Base-by-base conservation (phyloP, 2,888 invertebrate species). In the Polietes domitor region DNA sequence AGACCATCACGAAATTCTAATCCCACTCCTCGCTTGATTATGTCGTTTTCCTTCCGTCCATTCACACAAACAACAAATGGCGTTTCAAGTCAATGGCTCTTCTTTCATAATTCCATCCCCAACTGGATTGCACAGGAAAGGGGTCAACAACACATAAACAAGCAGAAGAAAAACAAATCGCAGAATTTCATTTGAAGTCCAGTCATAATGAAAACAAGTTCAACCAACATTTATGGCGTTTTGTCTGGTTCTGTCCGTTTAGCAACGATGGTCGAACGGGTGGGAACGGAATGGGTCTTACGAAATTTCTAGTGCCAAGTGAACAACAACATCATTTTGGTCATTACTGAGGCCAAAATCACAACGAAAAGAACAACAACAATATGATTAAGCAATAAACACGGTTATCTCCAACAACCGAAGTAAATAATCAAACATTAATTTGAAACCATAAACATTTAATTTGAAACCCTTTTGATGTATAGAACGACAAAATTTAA, bases 171-270 rank as follows among this genome's bases (percentile, higher is more conserved):
- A 65, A 37, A 41, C 65, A 65, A 37, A 65, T 65, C 65, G 37
- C 41, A 41, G 65, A 65, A 65, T 37, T 65, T 21, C 65, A 61
- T 65, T 41, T 10, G 2, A 65, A 19, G 19, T 55, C 55, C 10
- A 28, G 65, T 37, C 65, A 41, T 41, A 65, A 65, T 10, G 37
- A 65, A 65, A 65, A 65, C 65, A 65, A 65, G 65, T 65, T 65
- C 65, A 41, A 55, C 55, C 12, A 21, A 24, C 10, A 61, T 61
- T 28, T 28, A 47, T n/a, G 1, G 47, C 17, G 61, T 61, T 28
- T 61, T 15, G 61, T 28, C 9, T 32, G 12, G 28, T 61, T 61
- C 17, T 12, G 12, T n/a, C 15, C 7, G 15, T 55, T n/a, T 21
- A 21, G 28, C 32, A 32, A 61, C 61, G 32, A 15, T 58, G 24